These are phyloP conservation scores for Allygus modestus DNA, from an alignment of 2,888 invertebrate species.

Conservation along the genomic window DNA sequence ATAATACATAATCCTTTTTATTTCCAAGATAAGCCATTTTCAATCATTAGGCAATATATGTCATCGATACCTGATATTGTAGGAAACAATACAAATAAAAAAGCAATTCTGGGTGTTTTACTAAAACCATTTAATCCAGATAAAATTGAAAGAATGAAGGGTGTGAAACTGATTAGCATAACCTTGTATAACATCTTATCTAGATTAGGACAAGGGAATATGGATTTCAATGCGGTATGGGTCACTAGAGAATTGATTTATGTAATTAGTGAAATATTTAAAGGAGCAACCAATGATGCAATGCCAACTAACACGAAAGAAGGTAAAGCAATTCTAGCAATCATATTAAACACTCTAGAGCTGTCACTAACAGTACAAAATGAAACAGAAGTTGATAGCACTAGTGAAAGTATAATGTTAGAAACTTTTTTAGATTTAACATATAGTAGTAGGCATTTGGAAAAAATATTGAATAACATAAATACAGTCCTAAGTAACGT, in stretches of 20 bases:
- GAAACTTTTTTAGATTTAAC: background rate
- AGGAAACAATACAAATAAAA: background rate
- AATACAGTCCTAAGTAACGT: background rate
- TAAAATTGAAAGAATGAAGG: background rate
- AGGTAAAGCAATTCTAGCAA: background rate
- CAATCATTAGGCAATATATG: background rate
- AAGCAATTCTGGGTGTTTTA: background rate
- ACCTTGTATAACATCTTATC: background rate
- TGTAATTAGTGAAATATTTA: background rate
- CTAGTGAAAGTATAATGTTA: background rate
- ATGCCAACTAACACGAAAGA: background rate
- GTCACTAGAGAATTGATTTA: background rate
- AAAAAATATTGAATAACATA: background rate
- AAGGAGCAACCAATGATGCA: background rate
- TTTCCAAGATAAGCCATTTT: background rate
- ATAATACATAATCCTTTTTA: background rate
- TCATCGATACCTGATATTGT: slow-evolving; percentile 5
- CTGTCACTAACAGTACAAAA: background rate
- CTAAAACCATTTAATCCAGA: background rate
- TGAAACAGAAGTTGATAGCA: background rate
- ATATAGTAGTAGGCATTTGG: background rate
- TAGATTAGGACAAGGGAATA: background rate
- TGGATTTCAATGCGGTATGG: background rate
- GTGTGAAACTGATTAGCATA: background rate
- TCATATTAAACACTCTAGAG: background rate